Evolutionary conservation across 2,888 invertebrate species (phyloP).

Genomic region (Heliconius erato): DNA sequence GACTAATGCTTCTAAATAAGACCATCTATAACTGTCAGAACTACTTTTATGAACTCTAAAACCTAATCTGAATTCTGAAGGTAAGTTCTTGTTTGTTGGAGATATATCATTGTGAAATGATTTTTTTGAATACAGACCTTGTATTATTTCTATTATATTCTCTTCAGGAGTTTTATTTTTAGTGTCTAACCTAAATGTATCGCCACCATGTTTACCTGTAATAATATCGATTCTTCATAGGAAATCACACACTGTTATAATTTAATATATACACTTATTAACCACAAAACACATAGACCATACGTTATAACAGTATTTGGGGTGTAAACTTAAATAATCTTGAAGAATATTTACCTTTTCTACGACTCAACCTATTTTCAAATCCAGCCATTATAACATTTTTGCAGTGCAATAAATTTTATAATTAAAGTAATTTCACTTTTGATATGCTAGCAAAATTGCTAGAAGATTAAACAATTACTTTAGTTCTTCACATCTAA

Average conservation of each 20-base stretch:
- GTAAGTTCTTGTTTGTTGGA: constrained; percentile 72
- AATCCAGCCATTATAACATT: constrained; percentile 82
- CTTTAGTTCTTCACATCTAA: constrained; percentile 40
- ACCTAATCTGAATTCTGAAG: constrained; percentile 83
- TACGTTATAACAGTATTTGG: constrained; percentile 25
- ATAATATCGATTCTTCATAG: constrained; percentile 51
- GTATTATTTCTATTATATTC: constrained; percentile 88
- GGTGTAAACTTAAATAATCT: background rate
- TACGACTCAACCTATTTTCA: constrained; percentile 82
- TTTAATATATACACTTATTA: constrained; percentile 28
- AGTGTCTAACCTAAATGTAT: constrained; percentile 87
- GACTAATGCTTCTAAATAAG: constrained; percentile 95
- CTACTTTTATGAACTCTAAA: constrained; percentile 87
- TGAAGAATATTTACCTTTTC: constrained; percentile 74
- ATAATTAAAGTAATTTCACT: constrained; percentile 33
- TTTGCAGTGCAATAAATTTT: constrained; percentile 56
- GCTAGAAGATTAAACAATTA: constrained; percentile 39
- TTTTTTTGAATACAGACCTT: constrained; percentile 84
- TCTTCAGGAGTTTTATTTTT: constrained; percentile 86
- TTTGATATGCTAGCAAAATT: constrained; percentile 25
- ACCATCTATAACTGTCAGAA: constrained; percentile 92
- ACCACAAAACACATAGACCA: background rate
- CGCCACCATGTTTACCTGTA: constrained; percentile 87
- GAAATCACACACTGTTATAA: constrained; percentile 29
- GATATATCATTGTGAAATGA: constrained; percentile 75